These are phyloP conservation scores for Gasteruption jaculator DNA, from an alignment of 2,888 invertebrate genomes.

Conservation along the genomic window DNA sequence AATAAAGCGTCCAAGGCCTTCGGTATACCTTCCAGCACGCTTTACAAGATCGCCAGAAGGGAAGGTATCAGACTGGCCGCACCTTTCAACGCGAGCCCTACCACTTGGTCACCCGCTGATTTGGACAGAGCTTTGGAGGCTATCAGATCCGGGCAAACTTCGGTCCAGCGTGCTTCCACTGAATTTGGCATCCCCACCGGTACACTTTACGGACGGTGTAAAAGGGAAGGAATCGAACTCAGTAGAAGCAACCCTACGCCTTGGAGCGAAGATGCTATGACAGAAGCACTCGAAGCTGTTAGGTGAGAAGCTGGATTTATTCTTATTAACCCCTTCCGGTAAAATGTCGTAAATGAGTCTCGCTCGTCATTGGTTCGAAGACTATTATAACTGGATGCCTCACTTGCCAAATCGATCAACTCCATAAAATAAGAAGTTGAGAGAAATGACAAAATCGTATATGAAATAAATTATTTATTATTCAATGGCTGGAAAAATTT, in stretches of 20 bases:
- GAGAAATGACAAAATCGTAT: too few relatives aligned
- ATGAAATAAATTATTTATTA: too few relatives aligned
- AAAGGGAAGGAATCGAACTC: slow-evolving; percentile 83
- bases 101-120: slow-evolving; percentile 82
- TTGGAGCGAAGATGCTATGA: slow-evolving; percentile 93
- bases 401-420: too few relatives aligned
- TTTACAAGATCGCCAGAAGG: slow-evolving; percentile 86
- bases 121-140: slow-evolving; percentile 77
- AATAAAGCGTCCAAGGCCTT: slow-evolving; percentile 90
- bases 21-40: slow-evolving; percentile 85
- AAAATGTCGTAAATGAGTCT: too few relatives aligned
- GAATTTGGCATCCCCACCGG: slow-evolving; percentile 87
- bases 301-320: too few relatives aligned
- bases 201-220: slow-evolving; percentile 83
- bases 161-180: slow-evolving; percentile 81
- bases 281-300: slow-evolving; percentile 83
- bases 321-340: too few relatives aligned
- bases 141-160: slow-evolving; percentile 74
- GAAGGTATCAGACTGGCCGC: slow-evolving; percentile 86
- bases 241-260: slow-evolving; percentile 87
- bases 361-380: too few relatives aligned
- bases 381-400: too few relatives aligned
- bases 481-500: too few relatives aligned
- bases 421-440: too few relatives aligned
- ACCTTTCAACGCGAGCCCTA: slow-evolving; percentile 87